Conservation (phyloP, 2,797 vertebrate species). For the Propithecus perrieri region DNA sequence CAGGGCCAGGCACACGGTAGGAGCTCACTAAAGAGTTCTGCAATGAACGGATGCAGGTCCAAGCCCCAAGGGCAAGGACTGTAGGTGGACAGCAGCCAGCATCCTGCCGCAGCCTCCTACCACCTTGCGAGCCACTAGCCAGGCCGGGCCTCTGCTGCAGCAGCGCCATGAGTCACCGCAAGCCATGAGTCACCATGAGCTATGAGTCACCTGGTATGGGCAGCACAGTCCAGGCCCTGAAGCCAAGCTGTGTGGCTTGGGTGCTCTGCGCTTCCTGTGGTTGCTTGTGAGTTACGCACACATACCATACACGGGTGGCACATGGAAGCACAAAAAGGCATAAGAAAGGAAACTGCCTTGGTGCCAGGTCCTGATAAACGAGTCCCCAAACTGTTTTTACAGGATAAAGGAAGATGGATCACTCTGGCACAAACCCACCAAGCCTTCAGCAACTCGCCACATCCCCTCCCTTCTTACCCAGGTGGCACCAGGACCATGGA, state of each 20-base stretch:
- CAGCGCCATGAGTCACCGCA: constrained; percentile 37
- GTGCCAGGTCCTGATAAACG: neutral
- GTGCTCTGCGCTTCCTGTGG: neutral
- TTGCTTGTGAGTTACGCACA: neutral
- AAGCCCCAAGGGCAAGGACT: neutral
- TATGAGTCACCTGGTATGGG: constrained; percentile 38
- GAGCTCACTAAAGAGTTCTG: neutral
- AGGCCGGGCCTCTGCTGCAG: neutral
- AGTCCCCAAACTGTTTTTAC: neutral
- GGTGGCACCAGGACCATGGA: neutral
- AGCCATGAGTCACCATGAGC: constrained; percentile 34
- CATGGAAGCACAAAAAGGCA: neutral
- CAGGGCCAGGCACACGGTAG: neutral
- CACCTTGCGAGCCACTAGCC: neutral
- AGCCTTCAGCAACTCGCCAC: neutral
- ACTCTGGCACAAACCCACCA: neutral
- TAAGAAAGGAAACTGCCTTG: neutral
- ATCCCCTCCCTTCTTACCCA: neutral
- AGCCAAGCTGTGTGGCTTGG: neutral
- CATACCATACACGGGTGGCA: neutral
- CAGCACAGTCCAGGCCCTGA: neutral
- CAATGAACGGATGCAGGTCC: neutral
- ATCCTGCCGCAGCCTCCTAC: neutral
- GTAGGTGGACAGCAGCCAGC: neutral
- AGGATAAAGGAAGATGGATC: neutral